Conservation (phyloP, 1,140 invertebrate genomes). For the Pachyrhynchus sulphureomaculatus region DNA sequence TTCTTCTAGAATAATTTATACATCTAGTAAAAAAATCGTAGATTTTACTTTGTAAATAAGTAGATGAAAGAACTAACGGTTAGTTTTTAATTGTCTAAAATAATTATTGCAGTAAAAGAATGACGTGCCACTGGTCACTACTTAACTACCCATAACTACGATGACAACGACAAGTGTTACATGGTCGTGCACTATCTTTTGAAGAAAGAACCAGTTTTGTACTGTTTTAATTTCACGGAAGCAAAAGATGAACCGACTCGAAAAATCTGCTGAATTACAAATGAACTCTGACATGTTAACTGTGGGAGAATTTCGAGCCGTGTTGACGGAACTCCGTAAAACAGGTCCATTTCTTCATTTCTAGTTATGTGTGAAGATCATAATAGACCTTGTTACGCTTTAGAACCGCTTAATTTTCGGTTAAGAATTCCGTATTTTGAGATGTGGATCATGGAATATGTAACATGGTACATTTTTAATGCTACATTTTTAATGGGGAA, state of each 20-base stretch:
- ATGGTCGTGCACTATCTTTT: too few species aligned
- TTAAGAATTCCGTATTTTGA: neutral
- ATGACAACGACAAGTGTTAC: too few species aligned
- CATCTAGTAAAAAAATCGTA: too few species aligned
- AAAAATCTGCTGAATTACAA: conserved; percentile 2
- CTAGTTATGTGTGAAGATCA: conserved; percentile 6
- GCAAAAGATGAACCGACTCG: neutral
- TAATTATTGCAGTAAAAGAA: too few species aligned
- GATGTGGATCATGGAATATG: neutral
- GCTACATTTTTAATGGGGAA: neutral
- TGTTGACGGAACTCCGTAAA: neutral
- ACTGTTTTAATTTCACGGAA: neutral
- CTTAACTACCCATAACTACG: too few species aligned
- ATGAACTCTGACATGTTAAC: conserved; percentile 19
- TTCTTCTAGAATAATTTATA: too few species aligned
- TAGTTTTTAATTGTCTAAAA: too few species aligned
- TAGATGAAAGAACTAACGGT: too few species aligned
- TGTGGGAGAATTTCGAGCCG: conserved; percentile 18
- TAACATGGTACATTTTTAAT: conserved; percentile 1
- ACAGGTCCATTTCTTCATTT: conserved; percentile 13
- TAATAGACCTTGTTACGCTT: conserved; percentile 4
- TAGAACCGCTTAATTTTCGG: conserved; percentile 13
- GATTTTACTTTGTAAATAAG: too few species aligned
- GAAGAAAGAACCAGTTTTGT: too few species aligned
- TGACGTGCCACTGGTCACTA: too few species aligned